Evolutionary conservation across 2,888 invertebrate species (phyloP).

Genomic region (Morpho helenor): DNA sequence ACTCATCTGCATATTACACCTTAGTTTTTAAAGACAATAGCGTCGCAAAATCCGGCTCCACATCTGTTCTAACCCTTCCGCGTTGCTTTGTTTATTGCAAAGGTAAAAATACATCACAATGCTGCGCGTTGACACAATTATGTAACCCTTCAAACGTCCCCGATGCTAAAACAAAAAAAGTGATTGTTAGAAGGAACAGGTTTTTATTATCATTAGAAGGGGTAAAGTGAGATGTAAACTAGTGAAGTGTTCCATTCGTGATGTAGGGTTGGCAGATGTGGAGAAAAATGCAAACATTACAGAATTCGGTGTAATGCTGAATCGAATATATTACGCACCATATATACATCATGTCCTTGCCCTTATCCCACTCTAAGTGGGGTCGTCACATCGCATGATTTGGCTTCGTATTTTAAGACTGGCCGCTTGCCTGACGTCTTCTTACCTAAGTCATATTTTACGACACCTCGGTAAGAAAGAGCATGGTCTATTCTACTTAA

Average conservation of each 20-base stretch:
- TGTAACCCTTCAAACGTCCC: conserved; percentile 43
- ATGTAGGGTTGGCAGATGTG: conserved; percentile 45
- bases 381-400: too few species aligned
- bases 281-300: neutral
- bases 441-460: too few species aligned
- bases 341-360: too few species aligned
- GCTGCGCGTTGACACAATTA: conserved; percentile 70
- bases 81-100: conserved; percentile 57
- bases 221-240: conserved; percentile 70
- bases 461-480: too few species aligned
- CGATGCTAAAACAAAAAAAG: conserved; percentile 71
- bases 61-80: conserved; percentile 61
- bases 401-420: too few species aligned
- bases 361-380: too few species aligned
- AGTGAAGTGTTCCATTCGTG: conserved; percentile 52
- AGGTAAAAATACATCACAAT: conserved; percentile 50
- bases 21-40: conserved; percentile 67
- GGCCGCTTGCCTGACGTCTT: too few species aligned
- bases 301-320: too few species aligned
- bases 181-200: conserved; percentile 71
- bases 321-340: too few species aligned
- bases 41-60: conserved; percentile 37
- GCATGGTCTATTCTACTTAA: too few species aligned
- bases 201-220: conserved; percentile 72
- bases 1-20: conserved; percentile 59